These are phyloP conservation scores for Chanos chanos DNA, from an alignment of 2,797 vertebrate genomes.

Conservation along the genomic window DNA sequence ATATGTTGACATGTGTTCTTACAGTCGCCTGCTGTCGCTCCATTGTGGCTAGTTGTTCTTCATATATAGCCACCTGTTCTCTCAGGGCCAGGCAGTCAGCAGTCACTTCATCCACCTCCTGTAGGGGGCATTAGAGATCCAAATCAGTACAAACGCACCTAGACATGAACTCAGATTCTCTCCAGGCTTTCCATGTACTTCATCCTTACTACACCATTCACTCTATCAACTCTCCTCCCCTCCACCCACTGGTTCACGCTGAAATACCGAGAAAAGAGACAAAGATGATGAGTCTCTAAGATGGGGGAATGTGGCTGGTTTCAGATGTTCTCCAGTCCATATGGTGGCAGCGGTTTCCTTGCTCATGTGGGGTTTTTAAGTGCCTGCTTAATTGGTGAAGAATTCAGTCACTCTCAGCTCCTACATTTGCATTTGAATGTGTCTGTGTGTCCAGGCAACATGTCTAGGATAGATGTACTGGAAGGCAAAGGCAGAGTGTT, in stretches of 20 bases:
- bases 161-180: background rate
- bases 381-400: constrained; percentile 58
- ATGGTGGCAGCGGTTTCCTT: constrained; percentile 47
- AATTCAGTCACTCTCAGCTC: constrained; percentile 55
- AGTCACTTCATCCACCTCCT: constrained; percentile 70
- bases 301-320: too few relatives aligned
- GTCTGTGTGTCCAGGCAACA: constrained; percentile 36
- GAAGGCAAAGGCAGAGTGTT: background rate
- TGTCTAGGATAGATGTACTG: constrained; percentile 22
- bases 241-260: constrained; percentile 53
- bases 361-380: constrained; percentile 56
- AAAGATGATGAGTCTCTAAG: too few relatives aligned
- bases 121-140: constrained; percentile 41
- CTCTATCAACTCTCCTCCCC: constrained; percentile 37
- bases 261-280: constrained; percentile 55
- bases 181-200: background rate
- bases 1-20: constrained; percentile 29
- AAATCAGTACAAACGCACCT: constrained; percentile 29
- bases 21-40: constrained; percentile 64
- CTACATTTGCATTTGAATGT: constrained; percentile 52
- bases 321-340: constrained; percentile 51
- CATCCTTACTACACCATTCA: constrained; percentile 39
- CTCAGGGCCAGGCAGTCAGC: constrained; percentile 71
- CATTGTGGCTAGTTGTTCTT: constrained; percentile 68
- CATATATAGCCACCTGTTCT: constrained; percentile 71